phyloP scores from a whole-genome alignment of 1,140 invertebrate genomes.

The Galendromus occidentalis region DNA sequence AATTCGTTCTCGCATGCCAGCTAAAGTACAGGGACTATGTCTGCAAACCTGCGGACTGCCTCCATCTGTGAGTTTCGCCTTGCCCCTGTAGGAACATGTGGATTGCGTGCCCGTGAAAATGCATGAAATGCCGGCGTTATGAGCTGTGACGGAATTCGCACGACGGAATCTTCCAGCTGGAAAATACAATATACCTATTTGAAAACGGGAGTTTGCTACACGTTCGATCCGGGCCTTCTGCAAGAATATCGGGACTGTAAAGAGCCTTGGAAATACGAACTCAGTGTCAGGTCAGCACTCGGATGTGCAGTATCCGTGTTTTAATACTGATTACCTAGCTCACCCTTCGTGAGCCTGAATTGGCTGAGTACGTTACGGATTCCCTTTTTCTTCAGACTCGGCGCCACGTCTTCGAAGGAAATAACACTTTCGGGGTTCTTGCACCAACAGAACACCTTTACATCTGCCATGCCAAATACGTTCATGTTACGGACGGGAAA shows the following conservation, averaged over 20 bases:
- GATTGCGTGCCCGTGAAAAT: too few relatives aligned
- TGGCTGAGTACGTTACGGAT: too few relatives aligned
- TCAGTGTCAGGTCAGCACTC: neutral
- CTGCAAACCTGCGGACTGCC: neutral
- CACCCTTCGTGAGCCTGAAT: too few relatives aligned
- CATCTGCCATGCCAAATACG: neutral
- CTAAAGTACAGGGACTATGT: neutral
- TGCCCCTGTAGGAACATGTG: neutral
- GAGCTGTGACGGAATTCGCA: neutral
- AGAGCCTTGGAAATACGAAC: neutral
- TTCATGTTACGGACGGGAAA: neutral
- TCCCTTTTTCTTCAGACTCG: neutral
- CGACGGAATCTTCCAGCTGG: neutral
- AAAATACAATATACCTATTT: neutral
- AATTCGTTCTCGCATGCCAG: neutral
- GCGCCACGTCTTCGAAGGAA: neutral
- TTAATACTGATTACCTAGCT: too few relatives aligned
- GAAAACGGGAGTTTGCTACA: slow-evolving; percentile 1
- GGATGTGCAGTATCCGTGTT: neutral
- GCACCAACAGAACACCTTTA: slow-evolving; percentile 1
- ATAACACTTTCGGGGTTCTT: neutral
- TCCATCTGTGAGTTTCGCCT: neutral
- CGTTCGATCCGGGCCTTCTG: neutral
- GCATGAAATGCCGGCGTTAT: neutral
- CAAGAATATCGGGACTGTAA: neutral